Base-by-base conservation (phyloP, 2,797 vertebrate genomes). In the Decapterus maruadsi region DNA sequence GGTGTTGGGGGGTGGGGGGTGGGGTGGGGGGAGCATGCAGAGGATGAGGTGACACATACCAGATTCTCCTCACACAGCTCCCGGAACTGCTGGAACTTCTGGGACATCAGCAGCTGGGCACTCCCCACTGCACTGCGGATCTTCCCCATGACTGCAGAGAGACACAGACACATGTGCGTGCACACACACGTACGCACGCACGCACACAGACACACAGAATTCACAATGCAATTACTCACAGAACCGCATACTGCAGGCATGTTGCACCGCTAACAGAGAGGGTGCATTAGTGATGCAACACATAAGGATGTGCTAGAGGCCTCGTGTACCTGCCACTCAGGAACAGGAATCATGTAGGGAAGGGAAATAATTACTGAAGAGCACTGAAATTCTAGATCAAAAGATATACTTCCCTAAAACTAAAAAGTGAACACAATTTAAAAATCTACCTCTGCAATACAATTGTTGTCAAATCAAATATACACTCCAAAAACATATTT, bases 51-150 rank as follows among this genome's bases (percentile, higher is more conserved):
- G 83, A 90, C 89, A 97, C 98, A 81, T 97, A 99, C 98, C 97
- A 98, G 95, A 94, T 98, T 99, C 95, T 98, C 97, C 95, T 99
- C 96, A 84, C 98, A 99, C 87, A 99, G 96, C 94, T 97, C 96
- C 95, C 97, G 96, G 95, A 99, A 99, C 94, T 99, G 98, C 94
- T 98, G 98, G 96, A 98, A 98, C 96, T 98, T 99, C 96, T 99
- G 97, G 86, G 97, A 97, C 97, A 99, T 98, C 88, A 99, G 96
- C 92, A 98, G 96, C 89, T 98, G 97, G 86, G 98, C 97, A 90
- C 97, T 98, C 91, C 97, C 97, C 90, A 99, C 97, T 60, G 98
- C 98, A 79, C 96, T 98, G 93, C 95, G 96, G 92, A 99, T 98
- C 95, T 98, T 98, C 84, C 96, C 97, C 93, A 97, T 93, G 93